Conservation (phyloP, 2,113 vertebrate genomes). For the Hyperoodon ampullatus region DNA sequence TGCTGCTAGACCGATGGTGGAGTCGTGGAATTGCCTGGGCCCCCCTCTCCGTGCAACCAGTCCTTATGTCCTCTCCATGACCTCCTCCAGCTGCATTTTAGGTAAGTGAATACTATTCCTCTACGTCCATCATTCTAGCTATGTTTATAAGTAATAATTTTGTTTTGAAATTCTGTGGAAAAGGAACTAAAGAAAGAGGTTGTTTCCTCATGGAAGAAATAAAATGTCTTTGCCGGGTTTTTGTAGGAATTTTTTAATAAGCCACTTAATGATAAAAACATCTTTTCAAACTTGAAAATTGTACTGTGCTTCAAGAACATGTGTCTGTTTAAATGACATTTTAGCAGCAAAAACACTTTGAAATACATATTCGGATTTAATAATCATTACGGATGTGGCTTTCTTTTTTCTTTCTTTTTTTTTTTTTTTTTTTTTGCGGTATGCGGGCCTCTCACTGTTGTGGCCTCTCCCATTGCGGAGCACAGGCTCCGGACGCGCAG, state of each 20-base stretch:
- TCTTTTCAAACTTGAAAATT: neutral
- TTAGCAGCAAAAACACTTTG: neutral
- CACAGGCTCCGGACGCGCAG: no score
- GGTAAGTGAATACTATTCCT: neutral
- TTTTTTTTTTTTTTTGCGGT: no score
- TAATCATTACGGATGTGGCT: neutral
- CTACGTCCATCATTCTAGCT: neutral
- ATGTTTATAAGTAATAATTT: neutral
- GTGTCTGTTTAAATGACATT: neutral
- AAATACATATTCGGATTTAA: neutral
- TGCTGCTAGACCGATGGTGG: accelerated
- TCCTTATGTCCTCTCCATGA: neutral
- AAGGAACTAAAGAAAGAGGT: neutral
- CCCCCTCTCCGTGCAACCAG: neutral
- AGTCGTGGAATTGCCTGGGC: accelerated
- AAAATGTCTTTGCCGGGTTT: neutral
- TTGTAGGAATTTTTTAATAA: neutral
- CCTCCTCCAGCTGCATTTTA: neutral
- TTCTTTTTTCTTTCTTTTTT: neutral
- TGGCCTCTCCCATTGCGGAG: no score
- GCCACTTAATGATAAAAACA: neutral
- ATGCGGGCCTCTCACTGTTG: no score
- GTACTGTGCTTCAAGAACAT: neutral
- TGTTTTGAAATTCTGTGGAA: neutral
- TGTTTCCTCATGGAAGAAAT: neutral